Evolutionary conservation across 2,888 invertebrate species (phyloP).

Genomic region (Dimorphilus gyrociliatus): DNA sequence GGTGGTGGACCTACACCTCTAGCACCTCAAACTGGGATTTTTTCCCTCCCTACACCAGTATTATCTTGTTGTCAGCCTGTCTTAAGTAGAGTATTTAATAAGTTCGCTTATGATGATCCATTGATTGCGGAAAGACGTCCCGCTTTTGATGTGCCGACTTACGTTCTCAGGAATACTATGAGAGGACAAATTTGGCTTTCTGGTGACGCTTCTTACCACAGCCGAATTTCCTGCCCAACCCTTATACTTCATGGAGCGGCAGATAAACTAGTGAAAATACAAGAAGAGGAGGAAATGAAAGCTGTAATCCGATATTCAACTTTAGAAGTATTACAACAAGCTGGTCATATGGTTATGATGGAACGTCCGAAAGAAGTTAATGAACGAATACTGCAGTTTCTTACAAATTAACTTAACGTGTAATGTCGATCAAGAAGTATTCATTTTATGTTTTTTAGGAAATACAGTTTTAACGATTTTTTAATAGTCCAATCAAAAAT

Average conservation of each 20-base stretch:
- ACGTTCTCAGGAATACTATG: constrained; percentile 41
- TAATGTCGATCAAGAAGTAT: no score
- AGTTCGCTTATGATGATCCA: no score
- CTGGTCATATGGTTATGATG: constrained; percentile 52
- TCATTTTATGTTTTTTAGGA: no score
- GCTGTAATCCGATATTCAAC: constrained; percentile 49
- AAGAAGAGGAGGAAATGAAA: constrained; percentile 55
- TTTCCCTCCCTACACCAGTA: constrained; percentile 39
- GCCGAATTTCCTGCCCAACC: constrained; percentile 48
- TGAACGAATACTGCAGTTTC: constrained; percentile 49
- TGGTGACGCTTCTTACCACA: constrained; percentile 51
- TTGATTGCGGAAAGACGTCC: no score
- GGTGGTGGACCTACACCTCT: constrained; percentile 53
- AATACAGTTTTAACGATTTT: no score
- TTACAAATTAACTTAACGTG: no score
- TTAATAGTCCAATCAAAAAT: no score
- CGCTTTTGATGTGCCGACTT: constrained; percentile 27
- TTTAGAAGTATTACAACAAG: constrained; percentile 49
- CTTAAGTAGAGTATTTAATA: constrained; percentile 45
- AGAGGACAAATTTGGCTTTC: constrained; percentile 52
- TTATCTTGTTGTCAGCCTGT: constrained; percentile 43
- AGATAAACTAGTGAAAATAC: constrained; percentile 49
- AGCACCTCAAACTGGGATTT: constrained; percentile 44
- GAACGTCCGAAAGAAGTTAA: constrained; percentile 50
- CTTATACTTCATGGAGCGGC: constrained; percentile 50